A percentile compares a stretch with the other conserved stretches of the same genome.
phyloP scores from a whole-genome alignment of 2,888 invertebrate species.

The Punctoribates punctum region DNA sequence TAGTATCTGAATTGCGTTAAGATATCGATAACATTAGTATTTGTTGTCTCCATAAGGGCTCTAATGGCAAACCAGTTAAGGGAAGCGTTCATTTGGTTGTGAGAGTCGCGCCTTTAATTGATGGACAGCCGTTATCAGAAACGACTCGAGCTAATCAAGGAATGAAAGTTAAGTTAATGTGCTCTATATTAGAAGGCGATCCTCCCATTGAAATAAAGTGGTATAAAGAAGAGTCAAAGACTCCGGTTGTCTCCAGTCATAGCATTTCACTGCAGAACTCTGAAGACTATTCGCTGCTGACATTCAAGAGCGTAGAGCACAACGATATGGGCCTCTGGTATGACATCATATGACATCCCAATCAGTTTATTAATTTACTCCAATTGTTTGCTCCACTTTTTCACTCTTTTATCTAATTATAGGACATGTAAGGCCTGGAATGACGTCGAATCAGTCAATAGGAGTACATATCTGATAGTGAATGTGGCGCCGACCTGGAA shows the following conservation, averaged over 20 bases:
- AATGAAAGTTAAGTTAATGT: slow-evolving; percentile 46
- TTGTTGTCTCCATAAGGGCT: slow-evolving; percentile 30
- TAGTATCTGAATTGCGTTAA: slow-evolving; percentile 40
- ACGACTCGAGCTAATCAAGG: slow-evolving; percentile 45
- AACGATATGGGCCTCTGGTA: slow-evolving; percentile 41
- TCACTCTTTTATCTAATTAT: not conserved
- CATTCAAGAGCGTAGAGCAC: slow-evolving; percentile 50
- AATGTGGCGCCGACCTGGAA: slow-evolving; percentile 51
- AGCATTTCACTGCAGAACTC: slow-evolving; percentile 50
- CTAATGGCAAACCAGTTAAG: slow-evolving; percentile 38
- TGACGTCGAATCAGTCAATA: slow-evolving; percentile 45
- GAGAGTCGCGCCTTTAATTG: slow-evolving; percentile 47
- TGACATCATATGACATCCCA: slow-evolving; percentile 6
- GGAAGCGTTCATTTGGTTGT: slow-evolving; percentile 39
- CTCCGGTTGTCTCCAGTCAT: slow-evolving; percentile 35
- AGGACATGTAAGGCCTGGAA: slow-evolving; percentile 52
- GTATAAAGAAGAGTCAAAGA: slow-evolving; percentile 47
- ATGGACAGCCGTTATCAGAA: slow-evolving; percentile 43
- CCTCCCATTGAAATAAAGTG: slow-evolving; percentile 53
- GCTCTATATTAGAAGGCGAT: slow-evolving; percentile 50
- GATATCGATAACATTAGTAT: slow-evolving; percentile 5
- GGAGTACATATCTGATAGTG: slow-evolving; percentile 52
- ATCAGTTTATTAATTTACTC: not conserved
- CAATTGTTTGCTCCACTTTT: not conserved
- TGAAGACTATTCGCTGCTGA: slow-evolving; percentile 52